Evolutionary conservation across 2,888 invertebrate species (phyloP).

Genomic region (Oligia strigilis): DNA sequence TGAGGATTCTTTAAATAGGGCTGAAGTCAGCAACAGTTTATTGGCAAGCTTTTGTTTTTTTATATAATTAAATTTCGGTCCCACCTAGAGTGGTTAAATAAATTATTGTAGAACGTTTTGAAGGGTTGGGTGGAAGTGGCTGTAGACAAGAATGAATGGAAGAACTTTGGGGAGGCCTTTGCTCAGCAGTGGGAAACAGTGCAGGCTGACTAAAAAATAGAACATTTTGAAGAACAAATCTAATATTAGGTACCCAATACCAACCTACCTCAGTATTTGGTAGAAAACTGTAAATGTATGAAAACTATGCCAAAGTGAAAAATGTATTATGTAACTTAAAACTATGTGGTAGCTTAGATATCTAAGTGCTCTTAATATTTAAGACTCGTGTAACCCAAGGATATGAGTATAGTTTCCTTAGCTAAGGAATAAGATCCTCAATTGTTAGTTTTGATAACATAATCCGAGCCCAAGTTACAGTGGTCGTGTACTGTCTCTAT

Average conservation of each 20-base stretch:
- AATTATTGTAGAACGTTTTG: not conserved
- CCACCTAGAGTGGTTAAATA: not conserved
- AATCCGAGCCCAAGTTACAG: slow-evolving; percentile 67
- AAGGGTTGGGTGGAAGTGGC: not conserved
- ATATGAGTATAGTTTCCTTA: slow-evolving; percentile 69
- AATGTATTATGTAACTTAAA: not conserved
- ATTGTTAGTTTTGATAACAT: slow-evolving; percentile 59
- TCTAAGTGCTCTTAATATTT: slow-evolving; percentile 83
- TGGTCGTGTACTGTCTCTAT: slow-evolving; percentile 78
- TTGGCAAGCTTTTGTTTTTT: slow-evolving; percentile 20
- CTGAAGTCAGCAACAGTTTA: slow-evolving; percentile 11
- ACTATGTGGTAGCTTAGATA: slow-evolving; percentile 20
- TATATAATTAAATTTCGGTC: slow-evolving; percentile 1
- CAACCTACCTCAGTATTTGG: not conserved
- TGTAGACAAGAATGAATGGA: not conserved
- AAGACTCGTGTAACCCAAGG: slow-evolving; percentile 83
- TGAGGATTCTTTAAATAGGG: slow-evolving; percentile 41
- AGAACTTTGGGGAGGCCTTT: not conserved
- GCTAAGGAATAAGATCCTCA: slow-evolving; percentile 64
- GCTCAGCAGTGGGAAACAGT: not conserved
- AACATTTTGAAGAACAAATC: not conserved
- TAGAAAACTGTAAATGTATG: not conserved
- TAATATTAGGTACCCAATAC: not conserved
- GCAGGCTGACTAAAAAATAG: not conserved
- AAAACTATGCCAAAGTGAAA: not conserved